Evolutionary conservation across 2,113 vertebrate genomes (phyloP).

Genomic region (Pedetes capensis): DNA sequence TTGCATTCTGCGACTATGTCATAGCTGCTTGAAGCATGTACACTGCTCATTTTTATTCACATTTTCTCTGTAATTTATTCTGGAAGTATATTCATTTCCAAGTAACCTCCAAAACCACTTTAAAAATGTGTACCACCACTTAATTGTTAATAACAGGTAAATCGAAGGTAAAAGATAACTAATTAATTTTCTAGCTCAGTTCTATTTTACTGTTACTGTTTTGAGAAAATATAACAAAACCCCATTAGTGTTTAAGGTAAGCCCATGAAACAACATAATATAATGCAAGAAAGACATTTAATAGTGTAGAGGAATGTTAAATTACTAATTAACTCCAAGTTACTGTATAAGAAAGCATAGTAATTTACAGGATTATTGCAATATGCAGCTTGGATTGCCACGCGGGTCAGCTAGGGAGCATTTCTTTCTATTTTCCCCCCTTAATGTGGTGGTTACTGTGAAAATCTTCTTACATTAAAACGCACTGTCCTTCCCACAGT

Average conservation of each 20-base stretch:
- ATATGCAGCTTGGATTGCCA: slow-evolving; percentile 87
- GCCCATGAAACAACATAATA: slow-evolving; percentile 92
- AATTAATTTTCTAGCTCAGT: slow-evolving; percentile 88
- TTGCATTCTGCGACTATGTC: neutral
- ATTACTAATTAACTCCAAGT: slow-evolving; percentile 92
- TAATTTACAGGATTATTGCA: slow-evolving; percentile 92
- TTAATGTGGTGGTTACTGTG: slow-evolving; percentile 83
- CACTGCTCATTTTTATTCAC: slow-evolving; percentile 69
- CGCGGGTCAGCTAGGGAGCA: slow-evolving; percentile 88
- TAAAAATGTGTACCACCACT: slow-evolving; percentile 79
- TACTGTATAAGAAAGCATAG: slow-evolving; percentile 89
- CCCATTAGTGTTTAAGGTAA: slow-evolving; percentile 92
- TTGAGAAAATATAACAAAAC: slow-evolving; percentile 91
- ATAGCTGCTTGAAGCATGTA: neutral
- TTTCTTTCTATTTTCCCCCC: slow-evolving; percentile 77
- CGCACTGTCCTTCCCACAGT: slow-evolving; percentile 87
- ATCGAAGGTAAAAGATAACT: slow-evolving; percentile 89
- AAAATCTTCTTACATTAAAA: slow-evolving; percentile 87
- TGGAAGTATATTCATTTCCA: slow-evolving; percentile 71
- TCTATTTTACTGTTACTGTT: slow-evolving; percentile 92
- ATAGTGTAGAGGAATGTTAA: slow-evolving; percentile 90
- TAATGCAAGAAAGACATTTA: slow-evolving; percentile 93
- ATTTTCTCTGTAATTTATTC: slow-evolving; percentile 70
- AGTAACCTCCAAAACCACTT: slow-evolving; percentile 74
- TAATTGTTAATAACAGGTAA: slow-evolving; percentile 90